Evolutionary conservation across 2,797 vertebrate genomes (phyloP).

Genomic region (Urosaurus nigricauda): DNA sequence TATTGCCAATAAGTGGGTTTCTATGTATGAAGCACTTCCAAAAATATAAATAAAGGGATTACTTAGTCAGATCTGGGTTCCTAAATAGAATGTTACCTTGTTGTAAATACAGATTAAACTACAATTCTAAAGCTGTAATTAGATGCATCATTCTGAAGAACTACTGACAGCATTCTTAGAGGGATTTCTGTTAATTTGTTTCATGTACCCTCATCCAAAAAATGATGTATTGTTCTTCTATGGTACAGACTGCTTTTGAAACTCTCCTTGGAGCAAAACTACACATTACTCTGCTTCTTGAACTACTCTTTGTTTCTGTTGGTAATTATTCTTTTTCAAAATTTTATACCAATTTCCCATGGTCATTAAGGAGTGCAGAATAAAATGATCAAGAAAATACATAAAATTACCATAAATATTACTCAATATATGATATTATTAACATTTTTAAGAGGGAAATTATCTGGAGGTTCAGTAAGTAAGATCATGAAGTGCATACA

Average conservation of each 20-base stretch:
- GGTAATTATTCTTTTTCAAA: neutral
- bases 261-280: neutral
- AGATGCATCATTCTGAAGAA: neutral
- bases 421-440: too few species aligned
- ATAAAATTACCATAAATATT: neutral
- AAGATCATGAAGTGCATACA: neutral
- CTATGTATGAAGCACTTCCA: too few species aligned
- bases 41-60: neutral
- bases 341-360: neutral
- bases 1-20: neutral
- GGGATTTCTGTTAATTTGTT: neutral
- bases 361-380: too few species aligned
- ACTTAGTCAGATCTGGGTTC: neutral
- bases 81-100: neutral
- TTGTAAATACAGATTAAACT: neutral
- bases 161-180: neutral
- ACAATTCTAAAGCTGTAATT: neutral
- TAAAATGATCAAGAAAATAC: neutral
- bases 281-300: neutral
- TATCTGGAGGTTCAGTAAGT: neutral
- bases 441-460: neutral
- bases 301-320: neutral
- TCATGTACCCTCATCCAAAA: neutral
- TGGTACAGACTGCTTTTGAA: conserved; percentile 5
- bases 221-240: neutral